These are phyloP conservation scores for Lamproptera curius DNA, from an alignment of 2,888 invertebrate species.

Conservation along the genomic window DNA sequence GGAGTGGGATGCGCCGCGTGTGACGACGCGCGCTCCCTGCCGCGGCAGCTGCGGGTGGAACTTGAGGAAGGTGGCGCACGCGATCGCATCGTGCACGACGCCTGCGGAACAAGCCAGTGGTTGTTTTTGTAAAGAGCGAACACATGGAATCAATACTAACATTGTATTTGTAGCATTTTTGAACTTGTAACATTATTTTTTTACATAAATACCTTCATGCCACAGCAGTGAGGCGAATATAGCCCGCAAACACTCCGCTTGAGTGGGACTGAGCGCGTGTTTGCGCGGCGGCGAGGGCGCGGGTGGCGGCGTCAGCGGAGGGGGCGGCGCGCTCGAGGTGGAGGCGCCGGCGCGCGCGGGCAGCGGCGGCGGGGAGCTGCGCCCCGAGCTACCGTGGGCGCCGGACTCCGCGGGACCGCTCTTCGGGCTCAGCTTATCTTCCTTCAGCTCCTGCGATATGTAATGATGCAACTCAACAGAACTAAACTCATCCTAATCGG, in stretches of 20 bases:
- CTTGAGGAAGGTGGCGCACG: slow-evolving; percentile 96
- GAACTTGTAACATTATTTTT: no score
- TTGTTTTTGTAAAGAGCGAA: no score
- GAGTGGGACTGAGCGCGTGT: slow-evolving; percentile 93
- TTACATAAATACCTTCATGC: slow-evolving; percentile 97
- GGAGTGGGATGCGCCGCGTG: slow-evolving; percentile 61
- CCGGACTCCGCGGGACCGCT: slow-evolving; percentile 36
- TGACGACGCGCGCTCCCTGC: slow-evolving; percentile 85
- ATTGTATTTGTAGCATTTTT: no score
- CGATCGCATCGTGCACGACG: slow-evolving; percentile 98
- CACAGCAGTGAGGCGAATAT: slow-evolving; percentile 97
- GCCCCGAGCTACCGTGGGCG: slow-evolving; percentile 47
- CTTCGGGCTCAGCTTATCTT: slow-evolving; percentile 29
- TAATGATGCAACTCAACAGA: no score
- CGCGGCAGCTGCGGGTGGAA: slow-evolving; percentile 93
- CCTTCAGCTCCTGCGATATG: slow-evolving; percentile 7
- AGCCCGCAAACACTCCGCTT: slow-evolving; percentile 94
- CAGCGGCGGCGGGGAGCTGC: slow-evolving; percentile 59
- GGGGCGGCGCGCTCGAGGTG: no score
- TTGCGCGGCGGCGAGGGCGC: slow-evolving; percentile 80
- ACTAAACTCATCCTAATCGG: no score
- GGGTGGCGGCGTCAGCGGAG: slow-evolving; percentile 53
- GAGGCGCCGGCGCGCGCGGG: slow-evolving; percentile 39
- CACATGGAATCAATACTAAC: no score
- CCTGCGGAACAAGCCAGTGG: slow-evolving; percentile 66